Conservation (phyloP, 2,113 vertebrate species). For the Notothenia rossii region DNA sequence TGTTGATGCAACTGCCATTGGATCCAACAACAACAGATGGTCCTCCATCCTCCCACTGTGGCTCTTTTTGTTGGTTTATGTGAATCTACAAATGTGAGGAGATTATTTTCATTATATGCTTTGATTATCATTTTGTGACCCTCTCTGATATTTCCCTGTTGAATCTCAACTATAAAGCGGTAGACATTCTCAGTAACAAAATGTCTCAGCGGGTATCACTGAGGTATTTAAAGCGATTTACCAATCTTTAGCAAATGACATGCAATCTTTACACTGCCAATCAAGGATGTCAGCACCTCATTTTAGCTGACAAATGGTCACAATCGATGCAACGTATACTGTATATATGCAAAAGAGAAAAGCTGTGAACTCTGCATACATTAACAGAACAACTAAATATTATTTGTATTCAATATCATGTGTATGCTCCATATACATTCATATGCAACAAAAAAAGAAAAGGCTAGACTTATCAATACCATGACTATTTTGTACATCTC, state of each 20-base stretch:
- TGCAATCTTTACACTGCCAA: background rate
- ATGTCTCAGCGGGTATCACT: background rate
- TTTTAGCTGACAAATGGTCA: background rate
- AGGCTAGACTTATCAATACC: background rate
- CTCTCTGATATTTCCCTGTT: slow-evolving; percentile 5
- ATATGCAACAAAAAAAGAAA: background rate
- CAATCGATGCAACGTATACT: background rate
- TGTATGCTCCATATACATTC: background rate
- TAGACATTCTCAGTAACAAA: background rate
- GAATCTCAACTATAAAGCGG: background rate
- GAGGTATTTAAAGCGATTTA: slow-evolving; percentile 7
- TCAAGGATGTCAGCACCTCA: background rate
- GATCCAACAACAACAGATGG: slow-evolving; percentile 33
- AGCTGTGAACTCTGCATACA: background rate
- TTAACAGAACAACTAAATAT: background rate
- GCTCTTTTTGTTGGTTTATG: slow-evolving; percentile 32
- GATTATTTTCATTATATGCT: slow-evolving; percentile 15
- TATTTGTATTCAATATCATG: background rate
- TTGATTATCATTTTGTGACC: background rate
- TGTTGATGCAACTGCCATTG: slow-evolving; percentile 21
- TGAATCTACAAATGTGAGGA: slow-evolving; percentile 18
- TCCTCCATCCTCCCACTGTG: slow-evolving; percentile 25
- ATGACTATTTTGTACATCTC: background rate
- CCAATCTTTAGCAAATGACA: slow-evolving; percentile 20
- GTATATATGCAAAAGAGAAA: background rate